Evolutionary conservation across 1,140 invertebrate genomes (phyloP).

Genomic region (Heliothis subflexa): DNA sequence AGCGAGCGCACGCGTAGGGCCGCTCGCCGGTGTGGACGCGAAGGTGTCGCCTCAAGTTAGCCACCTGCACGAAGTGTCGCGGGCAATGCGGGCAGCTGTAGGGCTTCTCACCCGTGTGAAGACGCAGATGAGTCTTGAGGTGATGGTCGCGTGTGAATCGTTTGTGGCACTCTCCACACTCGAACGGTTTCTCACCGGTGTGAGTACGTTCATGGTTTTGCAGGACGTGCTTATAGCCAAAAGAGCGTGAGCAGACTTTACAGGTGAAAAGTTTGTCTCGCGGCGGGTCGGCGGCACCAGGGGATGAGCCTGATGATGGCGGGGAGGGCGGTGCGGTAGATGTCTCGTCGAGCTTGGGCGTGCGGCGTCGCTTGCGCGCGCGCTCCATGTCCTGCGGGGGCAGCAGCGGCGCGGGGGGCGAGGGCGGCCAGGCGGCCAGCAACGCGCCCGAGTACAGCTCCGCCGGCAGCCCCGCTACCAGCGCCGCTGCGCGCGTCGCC

Average conservation of each 20-base stretch:
- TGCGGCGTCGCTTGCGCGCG: conserved; percentile 83
- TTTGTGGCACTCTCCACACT: conserved; percentile 97
- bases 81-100: conserved; percentile 97
- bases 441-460: conserved; percentile 83
- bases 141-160: conserved; percentile 98
- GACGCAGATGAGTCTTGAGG: conserved; percentile 96
- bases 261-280: conserved; percentile 95
- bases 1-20: conserved; percentile 96
- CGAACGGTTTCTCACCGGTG: conserved; percentile 98
- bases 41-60: conserved; percentile 96
- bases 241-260: conserved; percentile 93
- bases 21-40: conserved; percentile 98
- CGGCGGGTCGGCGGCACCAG: conserved; percentile 84
- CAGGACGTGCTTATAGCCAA: conserved; percentile 97
- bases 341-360: conserved; percentile 77
- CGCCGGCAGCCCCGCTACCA: conserved; percentile 81
- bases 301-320: conserved; percentile 81
- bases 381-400: conserved; percentile 77
- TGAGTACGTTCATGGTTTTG: conserved; percentile 99
- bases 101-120: conserved; percentile 97
- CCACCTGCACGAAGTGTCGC: conserved; percentile 96
- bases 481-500: conserved; percentile 80
- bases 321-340: conserved; percentile 76
- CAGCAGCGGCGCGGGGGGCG: conserved; percentile 78
- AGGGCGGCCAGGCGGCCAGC: conserved; percentile 79